Evolutionary conservation across 2,888 invertebrate species (phyloP), one percentile per base, ranked within the genome.

Genomic region (Linnaemya vulpina): DNA sequence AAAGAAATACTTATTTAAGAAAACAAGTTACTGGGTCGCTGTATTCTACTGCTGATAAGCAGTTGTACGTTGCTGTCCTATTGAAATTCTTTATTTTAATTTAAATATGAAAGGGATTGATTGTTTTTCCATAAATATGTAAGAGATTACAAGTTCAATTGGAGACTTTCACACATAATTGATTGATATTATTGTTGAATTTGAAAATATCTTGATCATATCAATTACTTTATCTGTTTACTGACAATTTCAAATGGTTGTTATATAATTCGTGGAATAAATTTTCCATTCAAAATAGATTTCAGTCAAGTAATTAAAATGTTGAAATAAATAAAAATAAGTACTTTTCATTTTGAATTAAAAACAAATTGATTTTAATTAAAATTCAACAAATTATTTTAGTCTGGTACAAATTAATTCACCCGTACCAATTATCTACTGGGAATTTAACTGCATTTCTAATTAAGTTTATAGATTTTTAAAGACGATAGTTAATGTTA

Each of bases 11-110:
- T 35, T 49, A 35, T 67, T 35, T 49, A 49, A 67, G 35, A 67
- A 67, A 30, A 67, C 67, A 67, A 67, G 49, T 67, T 65, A 65
- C 8, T 25, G 65, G 65, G 46, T 11, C 49, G 30, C 22, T 30
- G 5, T 11, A 30, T 1, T n/a, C n/a, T n/a, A n/a, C n/a, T 49
- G 49, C 67, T 67, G 67, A 49, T 67, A 67, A 63, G 43, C 25
- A 40, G 9, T n/a, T 30, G 65, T 15, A n/a, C 30, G 5, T 30
- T 43, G 11, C 9, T 46, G 46, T 11, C 30, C 11, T 17, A 51
- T 53, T 51, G 38, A 17, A 46, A 46, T 43, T 63, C 11, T 17
- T 15, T 53, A 51, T 38, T 35, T 38, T 38, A 38, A 15, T 55
- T 55, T 11, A 38, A 70, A 51, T 8, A 22, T 51, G 40, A 53